Percentiles rank a stretch among this genome's conserved stretches.
These are phyloP conservation scores for Emydocephalus ijimae DNA, from an alignment of 2,113 vertebrate species.

Conservation along the genomic window DNA sequence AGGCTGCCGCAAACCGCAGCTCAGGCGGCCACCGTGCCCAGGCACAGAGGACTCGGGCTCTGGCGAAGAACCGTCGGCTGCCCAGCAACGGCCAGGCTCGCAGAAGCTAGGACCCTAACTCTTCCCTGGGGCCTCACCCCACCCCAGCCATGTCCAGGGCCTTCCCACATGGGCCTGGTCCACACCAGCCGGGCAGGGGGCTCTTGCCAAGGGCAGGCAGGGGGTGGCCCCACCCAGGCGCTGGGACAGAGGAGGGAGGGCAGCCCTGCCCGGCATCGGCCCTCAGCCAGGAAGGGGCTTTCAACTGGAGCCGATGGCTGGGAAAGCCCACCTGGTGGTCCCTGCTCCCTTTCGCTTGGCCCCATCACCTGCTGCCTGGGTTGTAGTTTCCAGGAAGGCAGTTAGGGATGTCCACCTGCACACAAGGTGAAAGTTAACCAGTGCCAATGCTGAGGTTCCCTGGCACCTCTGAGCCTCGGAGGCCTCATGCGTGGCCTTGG, in stretches of 20 bases:
- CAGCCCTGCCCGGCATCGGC: not conserved
- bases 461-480: not conserved
- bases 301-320: not conserved
- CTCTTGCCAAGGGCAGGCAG: not conserved
- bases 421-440: rapidly evolving
- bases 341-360: not conserved
- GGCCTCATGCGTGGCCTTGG: not conserved
- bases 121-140: too few relatives aligned
- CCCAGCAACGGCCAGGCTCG: too few relatives aligned
- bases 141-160: not conserved
- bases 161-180: not conserved
- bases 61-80: too few relatives aligned
- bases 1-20: not conserved
- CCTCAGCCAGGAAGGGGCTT: not conserved
- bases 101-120: too few relatives aligned
- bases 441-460: not conserved
- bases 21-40: too few relatives aligned
- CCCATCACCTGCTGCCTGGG: not conserved
- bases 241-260: not conserved
- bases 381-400: not conserved
- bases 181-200: rapidly evolving
- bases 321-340: not conserved
- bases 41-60: not conserved
- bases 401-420: not conserved
- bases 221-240: not conserved